These are phyloP conservation scores for Morpho helenor DNA, from an alignment of 2,888 invertebrate species.

Conservation along the genomic window DNA sequence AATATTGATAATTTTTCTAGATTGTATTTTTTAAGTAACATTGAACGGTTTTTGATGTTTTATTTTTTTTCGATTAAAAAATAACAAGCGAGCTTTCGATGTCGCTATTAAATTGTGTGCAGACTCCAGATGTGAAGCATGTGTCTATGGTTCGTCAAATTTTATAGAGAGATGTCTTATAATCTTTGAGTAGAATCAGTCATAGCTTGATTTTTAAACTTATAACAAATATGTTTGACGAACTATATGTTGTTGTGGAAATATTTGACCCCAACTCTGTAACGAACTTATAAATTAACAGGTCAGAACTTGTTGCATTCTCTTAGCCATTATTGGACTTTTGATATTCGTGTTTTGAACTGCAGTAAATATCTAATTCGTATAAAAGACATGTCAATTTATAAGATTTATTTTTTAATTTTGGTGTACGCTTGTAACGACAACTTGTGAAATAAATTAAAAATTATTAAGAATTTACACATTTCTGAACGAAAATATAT, in stretches of 20 bases:
- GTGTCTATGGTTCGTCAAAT: constrained; percentile 31
- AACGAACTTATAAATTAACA: constrained; percentile 12
- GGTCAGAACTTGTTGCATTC: neutral
- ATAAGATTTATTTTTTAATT: constrained; percentile 43
- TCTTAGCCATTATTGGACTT: no score
- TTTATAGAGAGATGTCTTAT: constrained; percentile 24
- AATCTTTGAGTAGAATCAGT: no score
- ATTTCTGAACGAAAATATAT: neutral
- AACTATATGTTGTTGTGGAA: no score
- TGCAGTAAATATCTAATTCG: no score
- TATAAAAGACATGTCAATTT: constrained; percentile 24
- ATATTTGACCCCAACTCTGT: no score
- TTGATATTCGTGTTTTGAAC: no score
- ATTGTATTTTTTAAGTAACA: constrained; percentile 11
- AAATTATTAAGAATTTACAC: constrained; percentile 6
- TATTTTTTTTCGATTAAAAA: constrained; percentile 15
- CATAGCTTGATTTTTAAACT: no score
- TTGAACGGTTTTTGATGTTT: constrained; percentile 17
- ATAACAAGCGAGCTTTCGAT: constrained; percentile 48
- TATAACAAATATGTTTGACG: no score
- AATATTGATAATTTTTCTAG: no score
- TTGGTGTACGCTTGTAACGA: constrained; percentile 58
- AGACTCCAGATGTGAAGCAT: constrained; percentile 76
- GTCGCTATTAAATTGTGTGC: constrained; percentile 74
- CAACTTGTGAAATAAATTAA: constrained; percentile 33